Base-by-base conservation (phyloP, 2,797 vertebrate genomes). In the Arrhamphus sclerolepis region DNA sequence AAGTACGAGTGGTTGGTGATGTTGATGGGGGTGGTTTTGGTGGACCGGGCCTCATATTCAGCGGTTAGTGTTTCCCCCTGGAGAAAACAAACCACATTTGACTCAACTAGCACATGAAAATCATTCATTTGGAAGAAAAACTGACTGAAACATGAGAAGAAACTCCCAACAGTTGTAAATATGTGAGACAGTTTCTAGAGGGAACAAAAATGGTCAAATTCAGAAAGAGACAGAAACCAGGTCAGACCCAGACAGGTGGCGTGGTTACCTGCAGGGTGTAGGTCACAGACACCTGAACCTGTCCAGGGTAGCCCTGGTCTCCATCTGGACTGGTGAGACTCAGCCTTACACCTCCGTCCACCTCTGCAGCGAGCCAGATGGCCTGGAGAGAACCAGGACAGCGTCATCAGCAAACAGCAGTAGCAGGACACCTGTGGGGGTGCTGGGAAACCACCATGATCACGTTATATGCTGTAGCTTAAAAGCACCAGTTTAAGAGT, bases 1-100 rank as follows among this genome's bases (percentile, higher is more conserved):
- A 99, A 98, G 77, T 98, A 99, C 0, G 96, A 84, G 1, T 99
- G 97, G 84, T 98, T 99, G 62, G 97, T 97, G 67, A 99, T 89
- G 84, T 82, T 99, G 81, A 99, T 73, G 0, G 95, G 96, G 0
- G 97, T 98, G 0, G 92, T 93, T 84, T 90, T 93, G 70, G 80
- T 95, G 46, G 91, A 90, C 49, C 86, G 83, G 2, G 95, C 96
- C 63, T 63, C 83, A 58, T 96, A 99, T 62, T 94, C 93, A 82
- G 94, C 82, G 22, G 78, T 75, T 2, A 99, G 86, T 28, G 94
- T 94, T 63, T 88, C 81, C 0, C 89, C 94, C 21, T 88, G 53
- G n/a, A 40, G 59, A 3, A 58, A 50, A 81, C 28, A 66, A 53
- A 0, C 21, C n/a, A 46, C 7, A 42, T 24, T 1, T 66, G 10